Conservation (phyloP, 2,797 vertebrate species). For the Enteromius mattozi region DNA sequence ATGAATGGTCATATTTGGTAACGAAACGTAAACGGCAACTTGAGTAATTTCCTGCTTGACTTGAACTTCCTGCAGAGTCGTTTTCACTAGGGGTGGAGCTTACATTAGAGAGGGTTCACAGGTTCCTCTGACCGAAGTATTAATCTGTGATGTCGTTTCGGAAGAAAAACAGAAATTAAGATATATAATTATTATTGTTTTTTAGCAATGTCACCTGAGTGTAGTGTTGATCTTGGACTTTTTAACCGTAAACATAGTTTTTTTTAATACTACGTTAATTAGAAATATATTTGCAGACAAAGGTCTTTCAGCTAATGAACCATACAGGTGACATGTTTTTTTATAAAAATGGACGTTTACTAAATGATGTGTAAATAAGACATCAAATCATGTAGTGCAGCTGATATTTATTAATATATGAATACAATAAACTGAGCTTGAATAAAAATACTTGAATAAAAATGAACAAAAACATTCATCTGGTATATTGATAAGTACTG, state of each 20-base stretch:
- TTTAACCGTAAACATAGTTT: neutral
- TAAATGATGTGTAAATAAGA: neutral
- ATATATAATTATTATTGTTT: neutral
- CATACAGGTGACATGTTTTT: neutral
- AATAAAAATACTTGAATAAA: conserved; percentile 1
- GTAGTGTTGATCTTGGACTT: neutral
- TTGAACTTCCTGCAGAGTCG: neutral
- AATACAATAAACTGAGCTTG: neutral
- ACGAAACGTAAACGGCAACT: neutral
- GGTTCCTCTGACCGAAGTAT: neutral
- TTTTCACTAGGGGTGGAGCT: neutral
- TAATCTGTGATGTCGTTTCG: neutral
- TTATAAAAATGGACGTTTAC: too few relatives aligned
- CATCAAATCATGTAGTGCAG: neutral
- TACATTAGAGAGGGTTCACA: neutral
- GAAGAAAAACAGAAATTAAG: neutral
- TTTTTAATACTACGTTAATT: neutral
- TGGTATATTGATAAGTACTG: neutral
- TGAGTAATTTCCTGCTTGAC: conserved; percentile 15
- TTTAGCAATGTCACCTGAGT: neutral
- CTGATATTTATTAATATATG: neutral
- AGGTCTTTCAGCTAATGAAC: neutral
- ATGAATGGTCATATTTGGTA: neutral
- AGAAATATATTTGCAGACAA: neutral
- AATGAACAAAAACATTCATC: neutral